Evolutionary conservation across 2,113 vertebrate species (phyloP).

Genomic region (Neolamprologus kungweensis): DNA sequence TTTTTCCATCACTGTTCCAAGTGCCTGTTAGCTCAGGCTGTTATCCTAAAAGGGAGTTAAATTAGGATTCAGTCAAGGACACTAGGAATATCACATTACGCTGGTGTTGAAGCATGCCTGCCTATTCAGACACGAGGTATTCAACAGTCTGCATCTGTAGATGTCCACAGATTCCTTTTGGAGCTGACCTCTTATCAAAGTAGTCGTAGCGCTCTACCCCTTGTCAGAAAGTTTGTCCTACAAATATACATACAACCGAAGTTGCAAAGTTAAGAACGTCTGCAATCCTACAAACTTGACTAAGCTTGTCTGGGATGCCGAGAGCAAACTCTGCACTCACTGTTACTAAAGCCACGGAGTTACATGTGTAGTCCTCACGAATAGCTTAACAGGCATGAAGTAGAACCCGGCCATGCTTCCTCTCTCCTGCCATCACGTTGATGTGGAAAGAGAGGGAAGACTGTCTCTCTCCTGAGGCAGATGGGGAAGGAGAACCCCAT

Average conservation of each 20-base stretch:
- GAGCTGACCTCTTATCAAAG: background rate
- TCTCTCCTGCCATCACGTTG: constrained; percentile 10
- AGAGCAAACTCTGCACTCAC: background rate
- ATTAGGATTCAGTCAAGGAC: background rate
- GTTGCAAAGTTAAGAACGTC: background rate
- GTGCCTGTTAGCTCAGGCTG: background rate
- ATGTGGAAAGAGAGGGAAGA: constrained; percentile 17
- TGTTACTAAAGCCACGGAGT: background rate
- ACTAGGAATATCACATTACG: constrained; percentile 5
- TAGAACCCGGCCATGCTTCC: background rate
- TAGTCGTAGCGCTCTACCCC: background rate
- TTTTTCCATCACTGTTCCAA: background rate
- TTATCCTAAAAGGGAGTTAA: background rate
- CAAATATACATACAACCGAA: background rate
- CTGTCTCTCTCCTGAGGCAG: constrained; percentile 17
- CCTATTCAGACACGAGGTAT: background rate
- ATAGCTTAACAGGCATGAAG: constrained; percentile 9
- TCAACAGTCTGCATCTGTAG: background rate
- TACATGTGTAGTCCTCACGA: background rate
- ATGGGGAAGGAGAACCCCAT: constrained; percentile 7
- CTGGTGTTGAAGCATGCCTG: background rate
- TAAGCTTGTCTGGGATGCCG: background rate
- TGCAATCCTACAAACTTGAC: background rate
- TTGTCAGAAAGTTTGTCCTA: background rate
- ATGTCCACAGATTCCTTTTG: background rate